phyloP scores from a whole-genome alignment of 2,113 vertebrate species.

The Chrysemys picta region DNA sequence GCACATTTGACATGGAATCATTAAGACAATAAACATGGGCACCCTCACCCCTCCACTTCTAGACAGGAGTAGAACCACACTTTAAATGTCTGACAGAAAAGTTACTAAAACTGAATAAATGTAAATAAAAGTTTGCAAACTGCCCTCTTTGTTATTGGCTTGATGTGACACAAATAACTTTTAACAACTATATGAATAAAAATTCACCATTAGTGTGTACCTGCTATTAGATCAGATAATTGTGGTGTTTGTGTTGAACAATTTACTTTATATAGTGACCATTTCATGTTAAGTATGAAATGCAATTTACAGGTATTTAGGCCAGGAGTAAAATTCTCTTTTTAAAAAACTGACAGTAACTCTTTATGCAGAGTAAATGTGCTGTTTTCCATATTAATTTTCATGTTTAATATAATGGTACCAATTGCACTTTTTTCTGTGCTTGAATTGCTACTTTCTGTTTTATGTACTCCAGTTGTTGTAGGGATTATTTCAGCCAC shows the following conservation, averaged over 20 bases:
- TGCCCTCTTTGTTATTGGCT: not conserved
- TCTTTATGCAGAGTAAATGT: not conserved
- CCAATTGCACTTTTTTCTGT: not conserved
- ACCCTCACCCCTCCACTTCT: not conserved
- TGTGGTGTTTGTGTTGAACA: not conserved
- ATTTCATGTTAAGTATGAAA: not conserved
- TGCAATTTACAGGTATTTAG: not conserved
- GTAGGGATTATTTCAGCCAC: not conserved
- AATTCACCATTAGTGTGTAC: not conserved
- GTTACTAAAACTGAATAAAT: not conserved
- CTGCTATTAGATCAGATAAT: not conserved
- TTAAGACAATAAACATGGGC: not conserved
- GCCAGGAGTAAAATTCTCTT: not conserved
- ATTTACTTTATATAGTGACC: not conserved
- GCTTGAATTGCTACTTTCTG: not conserved
- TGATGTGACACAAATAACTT: not conserved
- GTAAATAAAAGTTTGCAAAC: not conserved
- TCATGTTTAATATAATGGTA: not conserved
- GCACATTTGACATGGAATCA: not conserved
- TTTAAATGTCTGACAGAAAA: not conserved
- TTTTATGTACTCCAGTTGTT: not conserved
- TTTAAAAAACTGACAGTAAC: not conserved
- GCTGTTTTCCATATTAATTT: not conserved
- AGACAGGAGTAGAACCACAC: not conserved
- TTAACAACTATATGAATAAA: not conserved